phyloP scores from a whole-genome alignment of 2,888 invertebrate genomes.

The Drosophila fungiperda region DNA sequence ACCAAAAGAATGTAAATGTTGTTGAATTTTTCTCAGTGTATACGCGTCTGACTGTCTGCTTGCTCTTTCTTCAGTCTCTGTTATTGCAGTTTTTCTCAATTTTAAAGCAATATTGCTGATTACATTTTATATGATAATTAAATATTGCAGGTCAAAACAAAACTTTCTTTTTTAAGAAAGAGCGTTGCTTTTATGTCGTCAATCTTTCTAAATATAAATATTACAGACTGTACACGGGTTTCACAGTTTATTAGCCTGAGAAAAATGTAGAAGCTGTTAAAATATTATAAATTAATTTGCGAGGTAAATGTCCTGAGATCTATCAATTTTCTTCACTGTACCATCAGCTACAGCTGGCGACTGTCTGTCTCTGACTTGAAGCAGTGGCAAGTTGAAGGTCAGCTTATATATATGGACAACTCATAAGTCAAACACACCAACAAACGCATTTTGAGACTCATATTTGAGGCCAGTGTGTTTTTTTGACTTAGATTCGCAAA shows the following conservation, averaged over 20 bases:
- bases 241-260: background rate
- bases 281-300: background rate
- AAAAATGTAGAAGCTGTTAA: background rate
- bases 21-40: background rate
- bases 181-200: background rate
- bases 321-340: constrained; percentile 5
- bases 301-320: background rate
- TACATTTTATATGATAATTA: background rate
- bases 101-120: background rate
- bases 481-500: background rate
- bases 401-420: constrained; percentile 10
- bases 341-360: constrained; percentile 5
- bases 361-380: constrained; percentile 16
- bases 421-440: constrained; percentile 40
- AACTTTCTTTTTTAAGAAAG: background rate
- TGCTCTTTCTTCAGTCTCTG: background rate
- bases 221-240: background rate
- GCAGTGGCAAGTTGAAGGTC: constrained; percentile 13
- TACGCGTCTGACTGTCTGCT: background rate
- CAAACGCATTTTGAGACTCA: constrained; percentile 1
- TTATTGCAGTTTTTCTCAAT: background rate
- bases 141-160: background rate
- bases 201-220: background rate
- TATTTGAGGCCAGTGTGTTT: background rate
- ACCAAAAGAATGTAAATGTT: background rate